A percentile compares a stretch with the other conserved stretches of the same genome.
Evolutionary conservation across 2,113 vertebrate genomes (phyloP).

Genomic region (Muntiacus muntjak): DNA sequence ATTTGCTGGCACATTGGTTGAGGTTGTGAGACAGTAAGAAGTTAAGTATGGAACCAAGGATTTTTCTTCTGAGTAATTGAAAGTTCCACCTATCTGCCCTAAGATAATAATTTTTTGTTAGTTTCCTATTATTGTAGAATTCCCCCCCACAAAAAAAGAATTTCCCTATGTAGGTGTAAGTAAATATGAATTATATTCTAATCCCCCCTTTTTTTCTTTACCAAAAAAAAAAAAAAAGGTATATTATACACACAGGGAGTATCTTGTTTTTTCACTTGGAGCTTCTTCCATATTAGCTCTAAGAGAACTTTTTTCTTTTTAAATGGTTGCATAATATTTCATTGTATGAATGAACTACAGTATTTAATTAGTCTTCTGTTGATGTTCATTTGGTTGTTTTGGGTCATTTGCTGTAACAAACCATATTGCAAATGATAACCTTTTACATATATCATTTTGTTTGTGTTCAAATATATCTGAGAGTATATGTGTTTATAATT

Average conservation of each 20-base stretch:
- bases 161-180: background rate
- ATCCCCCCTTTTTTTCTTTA: background rate
- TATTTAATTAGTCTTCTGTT: background rate
- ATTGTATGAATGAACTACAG: background rate
- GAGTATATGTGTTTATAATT: background rate
- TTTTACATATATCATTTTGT: background rate
- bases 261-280: background rate
- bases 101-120: background rate
- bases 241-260: background rate
- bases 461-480: background rate
- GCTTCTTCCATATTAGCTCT: background rate
- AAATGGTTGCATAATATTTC: background rate
- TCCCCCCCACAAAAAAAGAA: background rate
- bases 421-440: background rate
- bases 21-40: background rate
- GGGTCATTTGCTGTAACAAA: background rate
- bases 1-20: background rate
- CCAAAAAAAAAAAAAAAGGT: background rate
- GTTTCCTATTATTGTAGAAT: background rate
- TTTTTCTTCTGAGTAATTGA: background rate
- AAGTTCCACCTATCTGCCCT: background rate
- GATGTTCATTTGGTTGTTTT: background rate
- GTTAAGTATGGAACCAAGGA: background rate
- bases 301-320: constrained; percentile 11
- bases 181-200: background rate